Conservation (phyloP, 2,113 vertebrate genomes). For the Anoura caudifer region DNA sequence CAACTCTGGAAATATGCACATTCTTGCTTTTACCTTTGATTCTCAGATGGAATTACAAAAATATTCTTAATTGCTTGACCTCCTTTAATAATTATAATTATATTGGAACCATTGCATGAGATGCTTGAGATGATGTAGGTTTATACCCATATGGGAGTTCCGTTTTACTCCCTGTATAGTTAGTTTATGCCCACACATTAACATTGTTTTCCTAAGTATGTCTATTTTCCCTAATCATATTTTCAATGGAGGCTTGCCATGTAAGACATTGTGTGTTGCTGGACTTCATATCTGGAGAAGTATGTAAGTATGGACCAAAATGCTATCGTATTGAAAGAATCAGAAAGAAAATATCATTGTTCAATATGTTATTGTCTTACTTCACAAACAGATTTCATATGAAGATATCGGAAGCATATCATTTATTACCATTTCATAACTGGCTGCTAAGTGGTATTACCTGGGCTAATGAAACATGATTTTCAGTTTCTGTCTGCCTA, state of each 20-base stretch:
- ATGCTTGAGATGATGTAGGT: not conserved
- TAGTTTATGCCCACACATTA: constrained; percentile 38
- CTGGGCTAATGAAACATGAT: constrained; percentile 44
- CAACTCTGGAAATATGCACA: not conserved
- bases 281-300: not conserved
- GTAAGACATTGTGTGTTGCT: not conserved
- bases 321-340: not conserved
- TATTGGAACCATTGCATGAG: not conserved
- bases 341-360: not conserved
- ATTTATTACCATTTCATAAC: constrained; percentile 41
- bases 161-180: not conserved
- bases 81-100: not conserved
- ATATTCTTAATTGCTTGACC: not conserved
- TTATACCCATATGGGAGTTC: not conserved
- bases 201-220: constrained; percentile 20
- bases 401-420: not conserved
- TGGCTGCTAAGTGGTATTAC: constrained; percentile 68
- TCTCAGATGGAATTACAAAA: not conserved
- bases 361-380: not conserved
- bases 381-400: not conserved
- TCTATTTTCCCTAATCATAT: not conserved
- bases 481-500: not conserved
- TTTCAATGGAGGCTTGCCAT: not conserved
- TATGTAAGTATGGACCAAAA: not conserved
- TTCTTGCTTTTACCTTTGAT: not conserved